Evolutionary conservation across 2,113 vertebrate genomes (phyloP), one percentile per base, ranked within the genome.

Genomic region (Abramis brama): DNA sequence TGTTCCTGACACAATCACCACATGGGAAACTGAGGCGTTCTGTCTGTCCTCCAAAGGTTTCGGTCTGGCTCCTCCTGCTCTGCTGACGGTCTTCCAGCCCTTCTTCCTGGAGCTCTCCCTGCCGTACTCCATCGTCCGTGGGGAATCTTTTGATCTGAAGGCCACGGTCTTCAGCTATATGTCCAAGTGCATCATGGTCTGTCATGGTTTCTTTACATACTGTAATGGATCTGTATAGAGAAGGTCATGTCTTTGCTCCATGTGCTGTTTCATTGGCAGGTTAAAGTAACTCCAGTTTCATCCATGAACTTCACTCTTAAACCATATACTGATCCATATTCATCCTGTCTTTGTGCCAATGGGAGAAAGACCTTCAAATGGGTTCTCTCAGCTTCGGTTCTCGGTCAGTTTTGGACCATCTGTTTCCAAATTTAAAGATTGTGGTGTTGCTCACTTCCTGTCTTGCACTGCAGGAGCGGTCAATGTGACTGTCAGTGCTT

Each of bases 131-230:
- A 36, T 36, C 36, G 36, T 36, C 36, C 36, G 36, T 36, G 36
- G 36, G 36, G 36, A 36, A 0, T 36, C 36, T 36, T 36, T 36
- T 36, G 36, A 36, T 36, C 36, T 36, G 36, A 36, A 36, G 36
- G 36, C 36, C 36, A 36, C 36, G 0, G 36, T 36, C 57, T 93
- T 97, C 90, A 98, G 94, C 94, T 97, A 97, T 91, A 86, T 96
- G 84, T 55, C 91, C 77, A 91, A 92, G 12, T 97, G 96, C 92
- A 96, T 97, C 89, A 92, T 85, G 95, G 97, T 98, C n/a, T 55
- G 75, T 64, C 25, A 27, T 27, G n/a, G 19, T 59, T 50, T 50
- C 8, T 59, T 59, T 59, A 13, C 12, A 5, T 12, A 50, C 36
- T 36, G 5, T 4, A 50, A 50, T 13, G 11, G 47, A 50, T 50